Percentiles rank a stretch among this genome's conserved stretches.
These are phyloP conservation scores for Vimba vimba DNA, from an alignment of 2,113 vertebrate genomes.

Conservation along the genomic window DNA sequence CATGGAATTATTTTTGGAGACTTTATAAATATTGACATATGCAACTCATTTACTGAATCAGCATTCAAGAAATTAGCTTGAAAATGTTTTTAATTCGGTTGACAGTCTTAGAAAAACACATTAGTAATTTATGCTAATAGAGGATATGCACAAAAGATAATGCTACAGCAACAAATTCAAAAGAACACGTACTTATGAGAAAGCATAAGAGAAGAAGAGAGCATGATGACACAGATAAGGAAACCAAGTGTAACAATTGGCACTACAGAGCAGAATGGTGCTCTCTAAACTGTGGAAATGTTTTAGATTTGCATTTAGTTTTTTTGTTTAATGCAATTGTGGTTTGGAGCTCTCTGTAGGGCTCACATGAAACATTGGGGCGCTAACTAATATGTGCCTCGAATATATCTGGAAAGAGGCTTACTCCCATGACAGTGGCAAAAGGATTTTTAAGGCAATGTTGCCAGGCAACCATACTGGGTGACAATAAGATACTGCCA, in stretches of 20 bases:
- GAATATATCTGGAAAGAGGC: constrained; percentile 3
- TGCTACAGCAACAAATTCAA: no score
- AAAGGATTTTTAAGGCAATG: neutral
- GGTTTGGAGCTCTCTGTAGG: neutral
- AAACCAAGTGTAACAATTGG: neutral
- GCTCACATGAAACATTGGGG: neutral
- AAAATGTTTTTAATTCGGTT: neutral
- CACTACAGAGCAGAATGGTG: neutral
- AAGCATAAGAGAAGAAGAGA: neutral
- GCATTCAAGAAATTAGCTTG: neutral
- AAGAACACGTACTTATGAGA: no score
- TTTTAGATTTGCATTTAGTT: neutral
- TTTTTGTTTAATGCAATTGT: neutral
- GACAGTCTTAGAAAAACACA: neutral
- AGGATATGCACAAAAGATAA: neutral
- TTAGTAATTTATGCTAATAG: neutral
- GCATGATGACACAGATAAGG: neutral
- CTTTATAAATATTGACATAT: neutral
- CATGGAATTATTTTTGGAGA: neutral
- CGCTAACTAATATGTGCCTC: neutral
- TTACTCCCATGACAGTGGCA: neutral
- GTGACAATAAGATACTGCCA: neutral
- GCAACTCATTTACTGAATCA: neutral
- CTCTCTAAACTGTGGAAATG: neutral
- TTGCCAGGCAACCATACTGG: constrained; percentile 17